phyloP scores from a whole-genome alignment of 2,797 vertebrate genomes.

The Otolemur crassicaudatus region DNA sequence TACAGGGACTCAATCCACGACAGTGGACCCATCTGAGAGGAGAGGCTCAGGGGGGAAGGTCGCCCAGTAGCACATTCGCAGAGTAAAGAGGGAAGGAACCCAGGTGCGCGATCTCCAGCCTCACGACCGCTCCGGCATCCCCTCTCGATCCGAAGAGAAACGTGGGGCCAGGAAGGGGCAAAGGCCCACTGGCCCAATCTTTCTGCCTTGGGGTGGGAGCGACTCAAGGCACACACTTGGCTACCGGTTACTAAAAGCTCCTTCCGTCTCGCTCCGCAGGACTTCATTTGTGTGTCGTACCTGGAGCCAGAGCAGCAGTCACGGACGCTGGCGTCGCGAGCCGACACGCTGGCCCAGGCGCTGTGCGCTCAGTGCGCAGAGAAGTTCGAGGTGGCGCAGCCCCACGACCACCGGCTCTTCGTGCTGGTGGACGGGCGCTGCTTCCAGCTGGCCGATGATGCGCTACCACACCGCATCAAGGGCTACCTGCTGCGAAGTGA shows the following conservation, averaged over 20 bases:
- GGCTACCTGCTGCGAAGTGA: constrained; percentile 90
- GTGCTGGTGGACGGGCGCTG: constrained; percentile 88
- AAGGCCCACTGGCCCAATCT: background rate
- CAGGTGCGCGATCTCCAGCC: background rate
- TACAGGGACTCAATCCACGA: rapidly evolving
- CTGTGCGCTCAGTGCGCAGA: constrained; percentile 93
- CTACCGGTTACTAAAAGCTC: background rate
- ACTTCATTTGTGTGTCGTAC: constrained; percentile 96
- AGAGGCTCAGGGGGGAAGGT: background rate
- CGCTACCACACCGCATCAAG: constrained; percentile 94
- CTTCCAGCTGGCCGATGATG: constrained; percentile 89
- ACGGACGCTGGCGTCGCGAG: constrained; percentile 93
- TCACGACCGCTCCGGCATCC: background rate
- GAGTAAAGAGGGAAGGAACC: background rate
- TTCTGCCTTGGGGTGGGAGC: background rate
- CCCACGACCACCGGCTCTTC: constrained; percentile 88
- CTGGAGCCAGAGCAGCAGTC: constrained; percentile 90
- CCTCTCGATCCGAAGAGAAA: background rate
- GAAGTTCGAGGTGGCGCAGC: constrained; percentile 90
- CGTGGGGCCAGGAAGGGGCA: background rate
- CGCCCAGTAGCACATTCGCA: background rate
- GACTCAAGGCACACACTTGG: background rate
- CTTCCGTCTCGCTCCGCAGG: constrained; percentile 85
- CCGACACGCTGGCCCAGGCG: constrained; percentile 89
- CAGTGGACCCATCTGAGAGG: rapidly evolving